These are phyloP conservation scores for Macaca mulatta DNA, from an alignment of 2,113 vertebrate genomes.

Conservation along the genomic window DNA sequence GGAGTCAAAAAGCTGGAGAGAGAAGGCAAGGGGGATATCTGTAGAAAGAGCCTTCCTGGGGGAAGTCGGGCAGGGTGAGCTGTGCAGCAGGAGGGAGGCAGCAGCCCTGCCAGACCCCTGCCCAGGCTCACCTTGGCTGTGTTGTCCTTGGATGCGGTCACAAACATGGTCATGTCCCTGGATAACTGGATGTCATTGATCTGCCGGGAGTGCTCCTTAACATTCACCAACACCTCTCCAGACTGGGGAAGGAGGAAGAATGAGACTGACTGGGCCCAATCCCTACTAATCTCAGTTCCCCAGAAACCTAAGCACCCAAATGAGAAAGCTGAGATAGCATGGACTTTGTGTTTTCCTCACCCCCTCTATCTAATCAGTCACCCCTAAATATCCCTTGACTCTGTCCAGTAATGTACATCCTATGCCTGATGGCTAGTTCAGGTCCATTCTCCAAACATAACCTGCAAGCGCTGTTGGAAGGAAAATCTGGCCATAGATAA, in stretches of 20 bases:
- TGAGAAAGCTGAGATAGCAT: background rate
- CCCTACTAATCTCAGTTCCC: background rate
- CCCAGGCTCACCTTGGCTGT: conserved; percentile 90
- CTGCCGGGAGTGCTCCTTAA: conserved; percentile 96
- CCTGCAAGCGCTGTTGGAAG: background rate
- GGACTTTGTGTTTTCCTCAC: background rate
- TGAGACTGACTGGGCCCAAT: background rate
- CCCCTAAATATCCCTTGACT: background rate
- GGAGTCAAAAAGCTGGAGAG: conserved; percentile 92
- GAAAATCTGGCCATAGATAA: background rate
- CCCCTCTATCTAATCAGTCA: background rate
- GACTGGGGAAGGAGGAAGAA: conserved; percentile 82
- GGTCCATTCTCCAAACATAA: background rate
- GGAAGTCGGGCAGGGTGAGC: accelerated
- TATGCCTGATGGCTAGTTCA: background rate
- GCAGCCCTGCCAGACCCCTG: background rate
- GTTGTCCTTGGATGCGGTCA: conserved; percentile 97
- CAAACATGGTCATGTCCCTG: conserved; percentile 96
- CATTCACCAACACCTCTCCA: conserved; percentile 91
- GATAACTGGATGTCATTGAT: conserved; percentile 98
- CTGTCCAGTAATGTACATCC: background rate
- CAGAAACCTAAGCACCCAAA: background rate
- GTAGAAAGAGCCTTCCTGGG: background rate
- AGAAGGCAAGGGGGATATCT: background rate
- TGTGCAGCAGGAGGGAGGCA: accelerated